Conservation (phyloP, 2,888 invertebrate species). For the Calameuta idolon region DNA sequence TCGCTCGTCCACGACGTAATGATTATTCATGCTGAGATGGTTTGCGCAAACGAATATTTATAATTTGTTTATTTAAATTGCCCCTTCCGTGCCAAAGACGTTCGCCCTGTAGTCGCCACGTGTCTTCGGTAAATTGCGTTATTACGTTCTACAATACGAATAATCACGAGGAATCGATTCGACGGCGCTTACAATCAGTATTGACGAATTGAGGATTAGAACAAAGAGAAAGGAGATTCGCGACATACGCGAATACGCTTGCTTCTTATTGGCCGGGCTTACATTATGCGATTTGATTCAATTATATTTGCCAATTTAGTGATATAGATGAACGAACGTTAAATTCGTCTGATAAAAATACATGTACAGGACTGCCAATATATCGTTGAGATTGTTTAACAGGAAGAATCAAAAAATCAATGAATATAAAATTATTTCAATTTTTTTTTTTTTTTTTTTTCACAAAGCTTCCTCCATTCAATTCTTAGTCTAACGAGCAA, state of each 20-base stretch:
- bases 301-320: not conserved
- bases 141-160: constrained; percentile 52
- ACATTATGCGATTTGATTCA: not conserved
- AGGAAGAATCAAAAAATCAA: not conserved
- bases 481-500: constrained; percentile 38
- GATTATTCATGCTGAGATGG: constrained; percentile 66
- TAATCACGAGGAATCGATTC: not conserved
- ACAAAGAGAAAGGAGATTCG: not conserved
- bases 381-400: not conserved
- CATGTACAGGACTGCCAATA: not conserved
- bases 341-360: not conserved
- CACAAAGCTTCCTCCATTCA: not conserved
- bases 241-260: not conserved
- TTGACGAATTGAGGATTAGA: not conserved
- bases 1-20: constrained; percentile 58
- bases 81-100: constrained; percentile 23
- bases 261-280: not conserved
- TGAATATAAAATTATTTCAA: not conserved
- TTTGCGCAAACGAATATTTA: constrained; percentile 64
- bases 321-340: not conserved
- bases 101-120: constrained; percentile 36
- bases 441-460: not conserved
- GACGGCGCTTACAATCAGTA: not conserved
- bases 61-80: constrained; percentile 67
- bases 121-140: constrained; percentile 59